phyloP scores from a whole-genome alignment of 2,113 vertebrate genomes.

The Pomatostomus ruficeps region DNA sequence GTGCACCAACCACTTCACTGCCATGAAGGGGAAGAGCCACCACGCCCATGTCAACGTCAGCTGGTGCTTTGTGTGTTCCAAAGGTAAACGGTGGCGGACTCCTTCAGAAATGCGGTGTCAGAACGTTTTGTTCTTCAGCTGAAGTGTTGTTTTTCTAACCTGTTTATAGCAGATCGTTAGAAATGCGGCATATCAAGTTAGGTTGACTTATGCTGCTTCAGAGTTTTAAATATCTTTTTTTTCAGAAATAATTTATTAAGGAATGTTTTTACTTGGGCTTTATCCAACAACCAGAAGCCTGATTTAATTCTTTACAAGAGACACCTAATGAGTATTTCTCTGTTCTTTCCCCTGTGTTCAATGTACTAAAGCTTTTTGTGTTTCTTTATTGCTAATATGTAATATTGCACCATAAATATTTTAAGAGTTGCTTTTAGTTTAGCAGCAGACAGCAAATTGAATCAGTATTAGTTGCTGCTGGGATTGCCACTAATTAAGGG shows the following conservation, averaged over 20 bases:
- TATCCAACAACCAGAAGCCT: background rate
- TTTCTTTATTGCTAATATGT: background rate
- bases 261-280: background rate
- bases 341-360: background rate
- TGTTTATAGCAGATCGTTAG: rapidly evolving
- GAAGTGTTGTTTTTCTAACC: background rate
- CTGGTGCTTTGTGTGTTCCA: slow-evolving; percentile 99
- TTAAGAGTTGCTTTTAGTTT: background rate
- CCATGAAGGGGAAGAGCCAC: slow-evolving; percentile 90
- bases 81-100: slow-evolving; percentile 76
- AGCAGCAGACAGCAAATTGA: background rate
- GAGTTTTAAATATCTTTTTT: background rate
- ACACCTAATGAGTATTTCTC: background rate
- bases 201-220: background rate
- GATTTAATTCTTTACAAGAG: background rate
- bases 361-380: background rate
- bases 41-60: slow-evolving; percentile 96
- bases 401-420: slow-evolving; percentile 21
- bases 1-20: slow-evolving; percentile 90
- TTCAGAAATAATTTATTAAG: background rate
- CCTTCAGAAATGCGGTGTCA: rapidly evolving
- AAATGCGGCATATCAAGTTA: background rate
- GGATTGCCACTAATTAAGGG: background rate
- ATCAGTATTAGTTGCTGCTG: background rate
- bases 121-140: background rate